Base-by-base conservation (phyloP, 2,113 vertebrate species). In the Amblyopsis rosae region DNA sequence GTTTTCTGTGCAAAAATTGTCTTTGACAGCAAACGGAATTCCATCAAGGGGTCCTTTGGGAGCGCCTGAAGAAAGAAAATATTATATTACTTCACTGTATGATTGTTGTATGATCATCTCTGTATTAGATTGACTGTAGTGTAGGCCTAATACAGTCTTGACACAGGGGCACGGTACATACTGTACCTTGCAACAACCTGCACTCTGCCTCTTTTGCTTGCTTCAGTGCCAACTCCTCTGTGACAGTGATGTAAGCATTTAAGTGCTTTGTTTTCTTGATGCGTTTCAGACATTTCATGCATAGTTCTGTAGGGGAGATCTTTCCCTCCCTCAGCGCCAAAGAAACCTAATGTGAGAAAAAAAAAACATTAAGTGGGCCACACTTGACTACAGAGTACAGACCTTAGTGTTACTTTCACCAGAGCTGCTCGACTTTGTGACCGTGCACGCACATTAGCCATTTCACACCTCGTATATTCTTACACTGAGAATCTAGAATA, bases 21-120 rank as follows among this genome's bases (percentile, higher is more conserved):
- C 98, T 84, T 99, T 99, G 59, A 98, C 90, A 26, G 97, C 94
- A 86, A 99, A 0, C 10, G 98, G 98, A 90, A 99, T 92, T 79
- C 98, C 98, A 85, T 99, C 98, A 69, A 99, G 90, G 63, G 92
- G 80, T 16, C 97, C 94, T 73, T 92, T 92, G 0, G 93, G 79
- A 68, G 86, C 85, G 82, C 96, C 97, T 99, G 85, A 11, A 8
- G n/a, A 45, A 16, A 59, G 9, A 70, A 5, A 55, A 55, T 15
- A 54, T 48, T 3, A 50, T 12, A 13, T n/a, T 32, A 59, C 12
- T 19, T 46, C 26, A 67, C 10, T 9, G n/a, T 19, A 9, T 19
- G 41, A 33, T 8, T 41, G 53, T 59, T 69, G n/a, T 19, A 9
- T 19, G 41, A 49, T 8, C 17, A 51, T 59, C 64, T 12, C 33